Base-by-base conservation (phyloP, 2,888 invertebrate species). In the Lasioglossum figueresi region DNA sequence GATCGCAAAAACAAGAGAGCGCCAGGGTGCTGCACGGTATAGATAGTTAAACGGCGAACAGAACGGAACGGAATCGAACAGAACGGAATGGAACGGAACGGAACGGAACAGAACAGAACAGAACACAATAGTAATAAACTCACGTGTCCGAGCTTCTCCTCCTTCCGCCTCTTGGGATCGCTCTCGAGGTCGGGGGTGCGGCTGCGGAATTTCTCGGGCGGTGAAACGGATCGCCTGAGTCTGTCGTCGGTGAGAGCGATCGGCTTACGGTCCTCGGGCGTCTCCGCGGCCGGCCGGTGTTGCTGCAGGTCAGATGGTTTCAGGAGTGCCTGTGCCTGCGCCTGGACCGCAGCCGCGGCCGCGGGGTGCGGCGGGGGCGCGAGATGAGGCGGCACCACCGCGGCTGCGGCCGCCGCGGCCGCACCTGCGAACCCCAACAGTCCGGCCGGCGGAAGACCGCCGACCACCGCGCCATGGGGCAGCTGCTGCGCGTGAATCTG, bases 401-500 rank as follows among this genome's bases (percentile, higher is more conserved):
- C 95, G 70, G 93, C 93, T 93, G 84, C 96, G 95, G 95, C 96
- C 95, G 92, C 96, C 93, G 92, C 96, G 95, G 88, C 96, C 93
- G 84, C 96, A 95, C 83, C 96, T 95, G 76, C 96, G 95, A 80
- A 96, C 93, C 91, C 96, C 95, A 95, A 95, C 68, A 96, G 95
- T 92, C 95, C 96, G 89, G 95, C 95, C 86, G 95, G 96, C 91
- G 95, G 96, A 95, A 92, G 94, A 92, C 93, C 93, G 75, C 92
- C 95, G 89, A 96, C 95, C 84, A 96, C 95, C 92, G 96, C 95
- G n/a, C 96, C 96, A 88, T 97, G 97, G 73, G 96, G 96, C 91
- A 98, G 96, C 94, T 98, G 98, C 93, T 98, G 97, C 90, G 98
- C 98, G 95, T 98, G 98, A 95, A 98, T 98, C 96, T 98, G 98